These are phyloP conservation scores for Drosophila virilis DNA, from an alignment of 1,140 invertebrate species.

Conservation along the genomic window DNA sequence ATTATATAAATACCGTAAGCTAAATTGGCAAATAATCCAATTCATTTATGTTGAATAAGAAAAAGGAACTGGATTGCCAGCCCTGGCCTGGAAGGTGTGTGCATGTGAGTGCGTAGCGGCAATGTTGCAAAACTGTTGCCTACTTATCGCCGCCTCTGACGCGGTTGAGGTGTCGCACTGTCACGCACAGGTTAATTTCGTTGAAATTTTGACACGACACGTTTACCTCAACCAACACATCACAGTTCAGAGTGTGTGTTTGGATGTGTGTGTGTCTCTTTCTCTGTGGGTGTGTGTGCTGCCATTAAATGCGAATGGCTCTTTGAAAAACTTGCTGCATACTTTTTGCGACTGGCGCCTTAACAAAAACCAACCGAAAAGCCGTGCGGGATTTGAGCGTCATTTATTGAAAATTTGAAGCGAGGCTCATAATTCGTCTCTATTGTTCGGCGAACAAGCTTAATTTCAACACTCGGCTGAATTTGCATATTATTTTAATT, in stretches of 20 bases:
- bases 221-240: constrained; percentile 14
- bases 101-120: too few relatives aligned
- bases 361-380: constrained; percentile 23
- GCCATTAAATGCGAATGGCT: constrained; percentile 43
- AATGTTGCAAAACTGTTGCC: constrained; percentile 52
- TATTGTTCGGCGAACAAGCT: neutral
- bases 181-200: constrained; percentile 77
- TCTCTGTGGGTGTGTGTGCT: neutral
- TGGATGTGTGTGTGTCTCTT: constrained; percentile 1
- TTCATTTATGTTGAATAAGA: too few relatives aligned
- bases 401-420: constrained; percentile 21
- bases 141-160: constrained; percentile 51
- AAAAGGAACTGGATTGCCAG: neutral
- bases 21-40: too few relatives aligned
- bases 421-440: neutral
- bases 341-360: constrained; percentile 22
- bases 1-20: too few relatives aligned
- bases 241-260: neutral
- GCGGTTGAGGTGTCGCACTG: constrained; percentile 43
- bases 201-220: constrained; percentile 38
- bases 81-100: neutral
- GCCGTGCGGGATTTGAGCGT: constrained; percentile 12
- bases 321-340: constrained; percentile 38
- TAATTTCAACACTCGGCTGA: neutral
- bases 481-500: constrained; percentile 27